Base-by-base conservation (phyloP, 2,888 invertebrate species). In the Hydropsyche betteni region DNA sequence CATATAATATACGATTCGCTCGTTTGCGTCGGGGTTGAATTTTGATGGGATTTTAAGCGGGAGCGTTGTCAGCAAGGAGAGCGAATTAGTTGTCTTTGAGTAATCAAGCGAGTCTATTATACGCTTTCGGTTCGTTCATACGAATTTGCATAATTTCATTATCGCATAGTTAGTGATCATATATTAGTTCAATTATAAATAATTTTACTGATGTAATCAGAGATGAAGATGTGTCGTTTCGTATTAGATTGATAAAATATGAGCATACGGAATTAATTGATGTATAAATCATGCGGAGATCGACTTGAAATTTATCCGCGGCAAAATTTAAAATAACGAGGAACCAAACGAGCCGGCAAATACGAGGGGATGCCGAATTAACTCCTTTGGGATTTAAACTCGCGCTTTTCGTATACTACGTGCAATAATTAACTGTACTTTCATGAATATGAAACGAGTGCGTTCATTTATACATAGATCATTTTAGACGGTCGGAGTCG, bases 51-150 rank as follows among this genome's bases (percentile, higher is more conserved):
- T 10, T 8, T 44, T 14, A 14, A 34, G 58, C 58, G 44, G 52
- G 24, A 24, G 24, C 33, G 69, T 52, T 12, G 52, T 44, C 74
- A 53, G 64, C 58, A 61, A 73, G 64, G 51, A 44, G 44, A 44
- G 44, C n/a, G 83, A 87, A 87, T 88, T 88, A 87, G 86, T 84
- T 82, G 86, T 86, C 87, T 88, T 88, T 88, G 87, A 87, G 87
- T 87, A 88, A 87, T 88, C 87, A 88, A 84, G 86, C 87, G 34
- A 69, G 74, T 34, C 74, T 69, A 77, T 75, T 77, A 77, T 77
- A 69, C 69, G 69, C 24, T 14, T 51, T 70, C 1, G 44, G 4
- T 5, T 44, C 7, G 44, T 44, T 44, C 10, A 10, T 8, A 44
- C 7, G 44, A 4, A 8, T 44, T 44, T 44, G 44, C 1, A 44